phyloP scores from a whole-genome alignment of 2,888 invertebrate species.

The Amphimallon solstitiale region DNA sequence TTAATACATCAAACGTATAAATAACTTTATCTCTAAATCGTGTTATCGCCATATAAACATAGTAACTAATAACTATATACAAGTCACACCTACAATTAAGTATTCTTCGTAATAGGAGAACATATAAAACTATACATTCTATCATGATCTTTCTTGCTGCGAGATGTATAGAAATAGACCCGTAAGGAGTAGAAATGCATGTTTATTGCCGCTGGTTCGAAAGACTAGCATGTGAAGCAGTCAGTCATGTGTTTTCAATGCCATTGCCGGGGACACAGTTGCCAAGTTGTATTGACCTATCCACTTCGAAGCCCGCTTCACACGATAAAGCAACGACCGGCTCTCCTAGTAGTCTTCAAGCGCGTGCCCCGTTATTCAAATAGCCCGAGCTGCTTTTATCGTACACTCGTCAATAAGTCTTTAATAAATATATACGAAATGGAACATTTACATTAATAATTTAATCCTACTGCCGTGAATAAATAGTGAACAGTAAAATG shows the following conservation, averaged over 20 bases:
- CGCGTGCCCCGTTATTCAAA: conserved; percentile 14
- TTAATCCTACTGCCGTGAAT: too few relatives aligned
- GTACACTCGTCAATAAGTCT: not conserved
- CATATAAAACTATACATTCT: not conserved
- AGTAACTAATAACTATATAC: too few relatives aligned
- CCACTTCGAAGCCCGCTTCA: conserved; percentile 30
- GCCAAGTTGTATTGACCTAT: conserved; percentile 41
- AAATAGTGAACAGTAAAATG: too few relatives aligned
- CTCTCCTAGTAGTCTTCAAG: not conserved
- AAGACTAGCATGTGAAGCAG: conserved; percentile 16
- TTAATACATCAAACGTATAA: too few relatives aligned
- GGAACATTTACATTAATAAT: too few relatives aligned
- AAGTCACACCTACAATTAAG: too few relatives aligned
- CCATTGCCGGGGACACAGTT: conserved; percentile 40
- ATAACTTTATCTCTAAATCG: too few relatives aligned
- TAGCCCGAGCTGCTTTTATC: conserved; percentile 11
- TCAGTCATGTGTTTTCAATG: conserved; percentile 39
- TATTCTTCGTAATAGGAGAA: too few relatives aligned
- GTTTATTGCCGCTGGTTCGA: too few relatives aligned
- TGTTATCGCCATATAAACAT: too few relatives aligned
- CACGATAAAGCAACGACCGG: conserved; percentile 7
- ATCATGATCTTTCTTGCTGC: not conserved
- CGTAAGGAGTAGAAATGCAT: not conserved
- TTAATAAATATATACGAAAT: not conserved
- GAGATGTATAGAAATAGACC: not conserved